Conservation (phyloP, 2,797 vertebrate species). For the Dryobates pubescens region DNA sequence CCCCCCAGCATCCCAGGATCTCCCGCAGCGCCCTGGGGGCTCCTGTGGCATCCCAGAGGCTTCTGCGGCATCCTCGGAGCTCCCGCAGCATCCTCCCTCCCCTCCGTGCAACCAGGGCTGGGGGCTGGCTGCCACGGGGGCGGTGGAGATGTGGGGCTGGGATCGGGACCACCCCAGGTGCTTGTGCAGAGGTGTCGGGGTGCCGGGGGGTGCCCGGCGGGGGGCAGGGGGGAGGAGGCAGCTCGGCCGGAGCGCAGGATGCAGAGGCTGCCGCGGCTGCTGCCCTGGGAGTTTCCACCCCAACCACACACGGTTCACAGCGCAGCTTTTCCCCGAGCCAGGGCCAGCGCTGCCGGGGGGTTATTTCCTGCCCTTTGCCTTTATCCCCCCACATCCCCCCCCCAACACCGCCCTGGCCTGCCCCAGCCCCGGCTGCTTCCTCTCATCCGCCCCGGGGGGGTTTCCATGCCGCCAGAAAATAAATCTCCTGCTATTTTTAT, state of each 20-base stretch:
- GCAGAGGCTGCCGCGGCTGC: neutral
- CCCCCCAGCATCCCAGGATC: neutral
- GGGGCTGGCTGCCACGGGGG: neutral
- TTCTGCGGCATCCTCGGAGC: rapidly evolving
- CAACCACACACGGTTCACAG: slow-evolving; percentile 34
- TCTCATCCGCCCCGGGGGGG: slow-evolving; percentile 65
- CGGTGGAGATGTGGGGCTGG: neutral
- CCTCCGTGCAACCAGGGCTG: rapidly evolving
- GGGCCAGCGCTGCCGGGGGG: slow-evolving; percentile 46
- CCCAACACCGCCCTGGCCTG: slow-evolving; percentile 46
- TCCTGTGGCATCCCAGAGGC: neutral
- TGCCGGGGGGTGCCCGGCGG: too few relatives aligned
- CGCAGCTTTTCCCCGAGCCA: slow-evolving; percentile 52
- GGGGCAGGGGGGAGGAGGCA: neutral
- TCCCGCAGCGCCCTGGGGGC: neutral
- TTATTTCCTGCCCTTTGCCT: slow-evolving; percentile 69
- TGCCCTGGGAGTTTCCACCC: slow-evolving; percentile 65
- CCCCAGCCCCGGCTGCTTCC: slow-evolving; percentile 69
- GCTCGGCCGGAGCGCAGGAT: neutral
- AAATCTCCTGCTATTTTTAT: slow-evolving; percentile 68
- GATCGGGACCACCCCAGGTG: neutral
- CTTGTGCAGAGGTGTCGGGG: neutral
- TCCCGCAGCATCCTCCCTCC: neutral
- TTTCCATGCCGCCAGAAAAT: slow-evolving; percentile 73
- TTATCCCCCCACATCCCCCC: neutral